Conservation (phyloP, 2,113 vertebrate species). For the Lamprologus speciosus region DNA sequence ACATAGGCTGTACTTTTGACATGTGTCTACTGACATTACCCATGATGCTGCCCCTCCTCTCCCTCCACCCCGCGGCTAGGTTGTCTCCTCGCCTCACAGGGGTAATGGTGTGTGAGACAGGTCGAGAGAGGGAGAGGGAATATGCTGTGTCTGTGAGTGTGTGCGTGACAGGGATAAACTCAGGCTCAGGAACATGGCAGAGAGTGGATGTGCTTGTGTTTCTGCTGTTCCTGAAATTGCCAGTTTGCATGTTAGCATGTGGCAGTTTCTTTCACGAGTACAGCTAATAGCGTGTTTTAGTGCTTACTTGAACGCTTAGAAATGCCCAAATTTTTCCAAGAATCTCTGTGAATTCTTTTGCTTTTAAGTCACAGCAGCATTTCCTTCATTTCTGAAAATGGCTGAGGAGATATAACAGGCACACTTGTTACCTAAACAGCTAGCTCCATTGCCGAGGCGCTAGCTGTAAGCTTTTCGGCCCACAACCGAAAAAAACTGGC, state of each 20-base stretch:
- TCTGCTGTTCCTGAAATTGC: not conserved
- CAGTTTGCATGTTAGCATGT: not conserved
- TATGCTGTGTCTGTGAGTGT: slow-evolving; percentile 14
- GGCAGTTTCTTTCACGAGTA: not conserved
- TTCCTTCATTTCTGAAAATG: not conserved
- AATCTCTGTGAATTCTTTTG: not conserved
- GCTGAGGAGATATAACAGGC: not conserved
- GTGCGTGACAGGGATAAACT: slow-evolving; percentile 1
- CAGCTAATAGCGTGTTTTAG: not conserved
- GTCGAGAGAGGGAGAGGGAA: slow-evolving; percentile 29
- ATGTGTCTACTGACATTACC: slow-evolving; percentile 69
- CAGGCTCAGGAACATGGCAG: not conserved
- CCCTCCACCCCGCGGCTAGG: slow-evolving; percentile 24
- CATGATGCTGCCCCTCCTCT: slow-evolving; percentile 37
- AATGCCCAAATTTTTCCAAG: not conserved
- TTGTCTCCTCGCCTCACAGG: slow-evolving; percentile 63
- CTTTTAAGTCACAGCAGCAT: not conserved
- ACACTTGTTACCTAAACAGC: not conserved
- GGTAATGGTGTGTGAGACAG: slow-evolving; percentile 68
- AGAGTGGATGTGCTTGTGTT: not conserved
- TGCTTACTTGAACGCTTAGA: not conserved
- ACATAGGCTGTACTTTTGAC: slow-evolving; percentile 65
- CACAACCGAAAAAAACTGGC: not conserved
- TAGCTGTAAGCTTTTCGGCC: not conserved
- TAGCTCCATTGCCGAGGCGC: not conserved